phyloP scores from a whole-genome alignment of 2,113 vertebrate genomes.

The Zonotrichia leucophrys region DNA sequence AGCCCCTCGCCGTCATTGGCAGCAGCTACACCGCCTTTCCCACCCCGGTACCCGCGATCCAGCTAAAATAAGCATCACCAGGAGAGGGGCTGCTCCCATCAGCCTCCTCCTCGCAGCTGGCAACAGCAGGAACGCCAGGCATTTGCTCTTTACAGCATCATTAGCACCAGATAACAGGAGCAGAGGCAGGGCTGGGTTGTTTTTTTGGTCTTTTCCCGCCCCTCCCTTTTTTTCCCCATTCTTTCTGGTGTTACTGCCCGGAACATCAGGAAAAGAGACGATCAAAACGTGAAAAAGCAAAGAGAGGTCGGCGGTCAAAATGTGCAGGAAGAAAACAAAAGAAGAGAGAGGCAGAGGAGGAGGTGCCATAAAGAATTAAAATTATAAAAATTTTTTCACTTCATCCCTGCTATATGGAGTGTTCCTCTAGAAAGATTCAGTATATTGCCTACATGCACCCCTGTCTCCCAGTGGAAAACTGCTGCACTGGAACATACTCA shows the following conservation, averaged over 20 bases:
- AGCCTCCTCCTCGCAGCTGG: not conserved
- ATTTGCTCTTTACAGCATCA: not conserved
- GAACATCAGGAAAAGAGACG: not conserved
- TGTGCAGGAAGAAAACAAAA: not conserved
- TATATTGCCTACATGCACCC: not conserved
- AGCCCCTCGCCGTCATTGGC: not conserved
- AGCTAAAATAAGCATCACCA: not conserved
- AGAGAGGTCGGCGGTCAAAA: not conserved
- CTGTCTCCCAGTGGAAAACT: not conserved
- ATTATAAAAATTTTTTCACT: not conserved
- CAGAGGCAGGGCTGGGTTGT: not conserved
- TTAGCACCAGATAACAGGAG: constrained; percentile 5
- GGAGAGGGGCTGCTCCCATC: not conserved
- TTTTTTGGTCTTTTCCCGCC: too few species aligned
- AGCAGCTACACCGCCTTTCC: not conserved
- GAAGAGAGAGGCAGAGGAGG: not conserved
- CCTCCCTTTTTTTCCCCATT: rapidly evolving
- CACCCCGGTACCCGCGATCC: not conserved
- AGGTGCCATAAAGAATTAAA: not conserved
- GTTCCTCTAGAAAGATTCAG: not conserved
- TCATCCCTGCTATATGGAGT: not conserved
- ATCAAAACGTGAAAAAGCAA: not conserved
- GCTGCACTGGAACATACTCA: not conserved
- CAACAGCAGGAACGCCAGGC: not conserved
- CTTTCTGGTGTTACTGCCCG: rapidly evolving